Conservation (phyloP, 2,888 invertebrate species). For the Drosophila kokeensis region DNA sequence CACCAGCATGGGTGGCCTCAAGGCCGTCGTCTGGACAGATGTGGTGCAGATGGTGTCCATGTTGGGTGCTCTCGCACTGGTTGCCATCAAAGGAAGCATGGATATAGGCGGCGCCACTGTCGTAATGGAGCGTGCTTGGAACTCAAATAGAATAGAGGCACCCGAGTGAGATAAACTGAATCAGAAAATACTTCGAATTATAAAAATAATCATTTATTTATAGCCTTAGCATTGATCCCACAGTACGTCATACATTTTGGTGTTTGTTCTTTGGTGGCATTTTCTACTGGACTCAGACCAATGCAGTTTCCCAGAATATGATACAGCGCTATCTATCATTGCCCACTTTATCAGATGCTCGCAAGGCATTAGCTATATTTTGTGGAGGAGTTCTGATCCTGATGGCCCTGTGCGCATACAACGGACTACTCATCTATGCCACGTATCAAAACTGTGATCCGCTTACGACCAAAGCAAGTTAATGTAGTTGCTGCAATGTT, state of each 20-base stretch:
- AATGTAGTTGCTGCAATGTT: rapidly evolving
- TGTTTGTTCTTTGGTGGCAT: conserved; percentile 91
- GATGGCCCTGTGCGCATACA: conserved; percentile 87
- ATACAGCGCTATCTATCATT: conserved; percentile 93
- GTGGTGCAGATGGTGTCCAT: conserved; percentile 92
- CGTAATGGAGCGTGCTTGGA: conserved; percentile 89
- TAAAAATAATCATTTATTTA: background rate
- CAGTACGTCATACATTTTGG: conserved; percentile 93
- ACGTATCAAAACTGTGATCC: conserved; percentile 89
- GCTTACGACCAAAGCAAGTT: conserved; percentile 86
- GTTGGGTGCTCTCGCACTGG: conserved; percentile 90
- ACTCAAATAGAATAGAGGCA: conserved; percentile 89
- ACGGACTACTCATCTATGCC: conserved; percentile 88
- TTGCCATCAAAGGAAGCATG: conserved; percentile 90
- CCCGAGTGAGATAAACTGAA: conserved; percentile 87
- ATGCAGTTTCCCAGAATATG: conserved; percentile 94
- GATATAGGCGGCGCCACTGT: conserved; percentile 89
- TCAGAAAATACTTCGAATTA: background rate
- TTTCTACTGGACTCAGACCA: conserved; percentile 91
- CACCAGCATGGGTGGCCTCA: conserved; percentile 92
- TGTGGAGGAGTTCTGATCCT: conserved; percentile 86
- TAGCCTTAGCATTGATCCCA: conserved; percentile 92
- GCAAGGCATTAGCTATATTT: conserved; percentile 87
- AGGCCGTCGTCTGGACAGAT: conserved; percentile 92
- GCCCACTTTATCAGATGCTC: conserved; percentile 88